phyloP scores from a whole-genome alignment of 2,888 invertebrate genomes.

The Eueremaeus valkanovi region DNA sequence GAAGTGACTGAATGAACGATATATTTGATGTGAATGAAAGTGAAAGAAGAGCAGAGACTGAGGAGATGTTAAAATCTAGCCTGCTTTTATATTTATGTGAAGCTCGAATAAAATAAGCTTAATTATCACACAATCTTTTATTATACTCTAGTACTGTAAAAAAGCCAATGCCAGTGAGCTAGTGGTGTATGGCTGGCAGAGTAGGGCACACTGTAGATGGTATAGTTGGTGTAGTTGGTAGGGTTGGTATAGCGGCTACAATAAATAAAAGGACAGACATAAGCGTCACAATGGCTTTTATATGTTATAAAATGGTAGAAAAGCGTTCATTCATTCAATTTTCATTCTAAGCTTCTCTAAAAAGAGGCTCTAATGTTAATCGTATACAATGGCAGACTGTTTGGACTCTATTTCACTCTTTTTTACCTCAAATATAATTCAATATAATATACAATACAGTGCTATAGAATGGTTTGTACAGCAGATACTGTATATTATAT shows the following conservation, averaged over 20 bases:
- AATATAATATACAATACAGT: slow-evolving; percentile 1
- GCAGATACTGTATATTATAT: no score
- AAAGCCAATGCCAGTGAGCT: slow-evolving; percentile 2
- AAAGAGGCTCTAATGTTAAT: slow-evolving; percentile 23
- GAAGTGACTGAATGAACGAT: no score
- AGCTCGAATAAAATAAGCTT: slow-evolving; percentile 22
- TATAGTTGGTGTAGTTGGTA: not conserved
- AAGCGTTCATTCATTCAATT: slow-evolving; percentile 13
- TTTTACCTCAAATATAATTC: slow-evolving; percentile 28
- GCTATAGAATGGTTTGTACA: not conserved
- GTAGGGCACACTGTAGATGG: no score
- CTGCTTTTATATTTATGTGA: not conserved
- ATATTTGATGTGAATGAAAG: not conserved
- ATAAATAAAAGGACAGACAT: slow-evolving; percentile 10
- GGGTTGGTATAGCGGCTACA: not conserved
- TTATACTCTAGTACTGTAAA: no score
- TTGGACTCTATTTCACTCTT: slow-evolving; percentile 29
- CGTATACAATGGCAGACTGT: slow-evolving; percentile 16
- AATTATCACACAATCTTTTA: slow-evolving; percentile 22
- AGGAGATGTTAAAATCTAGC: not conserved
- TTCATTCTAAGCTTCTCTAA: not conserved
- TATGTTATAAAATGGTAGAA: slow-evolving; percentile 27
- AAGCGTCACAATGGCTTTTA: slow-evolving; percentile 32
- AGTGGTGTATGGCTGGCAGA: not conserved
- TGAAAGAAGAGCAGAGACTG: slow-evolving; percentile 21